Evolutionary conservation across 35 echinoderm and acorn worm species (phyloP), one percentile per base, ranked within the genome.

Genomic region (Lytechinus pictus): DNA sequence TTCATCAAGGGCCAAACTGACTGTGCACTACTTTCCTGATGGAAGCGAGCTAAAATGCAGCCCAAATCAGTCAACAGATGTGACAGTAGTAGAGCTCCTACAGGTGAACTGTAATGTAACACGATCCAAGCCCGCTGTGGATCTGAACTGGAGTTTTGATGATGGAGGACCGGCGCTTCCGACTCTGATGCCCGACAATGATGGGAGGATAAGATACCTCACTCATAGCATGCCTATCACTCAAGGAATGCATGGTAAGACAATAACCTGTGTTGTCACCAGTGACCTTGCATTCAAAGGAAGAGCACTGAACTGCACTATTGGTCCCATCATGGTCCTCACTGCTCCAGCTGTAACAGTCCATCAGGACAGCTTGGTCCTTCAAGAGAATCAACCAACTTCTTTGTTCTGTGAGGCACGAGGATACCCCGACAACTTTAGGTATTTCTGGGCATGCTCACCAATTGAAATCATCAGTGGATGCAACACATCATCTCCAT

Each of bases 111-210:
- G 88, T 90, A 54, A 90, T 52, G 88, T 90, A 13, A 54, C 52
- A 44, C 88, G 88, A 12, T 52, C 29, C 27, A 90, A 90, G 27
- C 88, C 88, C 33, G 88, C 88, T 14, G 88, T 90, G 88, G 88
- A 90, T 54, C 28, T 90, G 29, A 90, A 90, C 88, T 90, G 88
- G 88, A 90, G 88, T 12, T 54, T 90, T 90, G 52, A 44, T 54
- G 29, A 52, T 3, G 52, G 52, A 52, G 88, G 88, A 51, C 88
- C 52, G 3, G 10, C 29, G 11, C 88, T 90, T 54, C 88, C 88
- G 10, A 52, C 88, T 21, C 28, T 54, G 52, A 90, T 44, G 52
- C 29, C 52, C 10, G 29, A 90, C 29, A 54, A 90, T 33, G 88
- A 90, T 52, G 88, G 88, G 12, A 3, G 28, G 52, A 21, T 52